Conservation (phyloP, 2,797 vertebrate genomes). For the Lophius americanus region DNA sequence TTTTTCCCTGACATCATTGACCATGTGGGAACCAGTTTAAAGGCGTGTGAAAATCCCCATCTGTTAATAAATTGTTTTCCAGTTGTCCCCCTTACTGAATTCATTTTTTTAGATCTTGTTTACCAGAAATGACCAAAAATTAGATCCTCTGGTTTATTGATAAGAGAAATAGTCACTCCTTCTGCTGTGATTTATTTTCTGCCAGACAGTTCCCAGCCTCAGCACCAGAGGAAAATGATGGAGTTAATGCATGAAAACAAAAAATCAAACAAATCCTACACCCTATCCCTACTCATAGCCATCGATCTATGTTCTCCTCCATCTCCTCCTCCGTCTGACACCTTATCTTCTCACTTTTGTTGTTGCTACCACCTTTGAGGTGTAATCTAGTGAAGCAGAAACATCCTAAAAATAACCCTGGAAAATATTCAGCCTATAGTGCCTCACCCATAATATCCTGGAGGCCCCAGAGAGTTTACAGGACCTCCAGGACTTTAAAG, state of each 20-base stretch:
- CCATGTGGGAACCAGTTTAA: neutral
- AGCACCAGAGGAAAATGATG: slow-evolving; percentile 21
- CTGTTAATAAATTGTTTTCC: slow-evolving; percentile 15
- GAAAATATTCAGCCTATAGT: slow-evolving; percentile 25
- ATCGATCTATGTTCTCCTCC: slow-evolving; percentile 2
- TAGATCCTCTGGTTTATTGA: slow-evolving; percentile 26
- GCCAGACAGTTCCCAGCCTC: slow-evolving; percentile 26
- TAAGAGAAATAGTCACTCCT: neutral
- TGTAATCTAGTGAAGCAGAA: slow-evolving; percentile 43
- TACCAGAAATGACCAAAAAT: slow-evolving; percentile 22
- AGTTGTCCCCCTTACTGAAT: slow-evolving; percentile 22
- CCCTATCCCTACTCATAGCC: neutral
- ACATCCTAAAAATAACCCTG: slow-evolving; percentile 49
- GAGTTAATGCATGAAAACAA: slow-evolving; percentile 12
- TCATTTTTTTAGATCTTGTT: neutral
- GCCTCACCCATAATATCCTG: slow-evolving; percentile 44
- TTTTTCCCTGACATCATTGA: too few species aligned
- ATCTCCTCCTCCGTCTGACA: slow-evolving; percentile 30
- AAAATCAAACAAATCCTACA: slow-evolving; percentile 1
- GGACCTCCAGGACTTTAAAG: slow-evolving; percentile 46
- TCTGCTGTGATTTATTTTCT: slow-evolving; percentile 21
- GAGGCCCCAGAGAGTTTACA: slow-evolving; percentile 40
- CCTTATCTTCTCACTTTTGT: slow-evolving; percentile 39
- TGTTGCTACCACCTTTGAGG: slow-evolving; percentile 16
- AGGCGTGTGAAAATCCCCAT: slow-evolving; percentile 24